Evolutionary conservation across 2,113 vertebrate species (phyloP).

Genomic region (Enhydra lutris): DNA sequence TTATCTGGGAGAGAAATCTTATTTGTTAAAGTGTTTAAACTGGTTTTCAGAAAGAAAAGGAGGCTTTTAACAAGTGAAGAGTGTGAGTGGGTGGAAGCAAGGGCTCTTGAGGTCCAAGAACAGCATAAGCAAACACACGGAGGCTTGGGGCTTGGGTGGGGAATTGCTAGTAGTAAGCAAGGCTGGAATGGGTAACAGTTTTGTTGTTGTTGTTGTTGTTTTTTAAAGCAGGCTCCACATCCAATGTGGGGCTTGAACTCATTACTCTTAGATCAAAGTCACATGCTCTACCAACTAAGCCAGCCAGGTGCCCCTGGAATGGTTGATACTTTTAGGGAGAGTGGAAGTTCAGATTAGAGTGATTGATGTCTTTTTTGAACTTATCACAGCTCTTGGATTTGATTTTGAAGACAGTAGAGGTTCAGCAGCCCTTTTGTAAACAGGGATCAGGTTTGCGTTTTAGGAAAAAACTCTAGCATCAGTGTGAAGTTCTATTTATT

Average conservation of each 20-base stretch:
- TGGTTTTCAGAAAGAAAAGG: constrained; percentile 27
- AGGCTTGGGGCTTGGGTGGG: background rate
- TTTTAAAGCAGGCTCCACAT: background rate
- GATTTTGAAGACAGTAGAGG: background rate
- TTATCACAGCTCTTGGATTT: background rate
- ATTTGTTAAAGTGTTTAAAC: constrained; percentile 43
- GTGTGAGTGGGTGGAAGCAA: background rate
- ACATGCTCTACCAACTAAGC: background rate
- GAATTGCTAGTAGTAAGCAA: background rate
- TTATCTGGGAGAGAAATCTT: constrained; percentile 9
- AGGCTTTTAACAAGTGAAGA: background rate
- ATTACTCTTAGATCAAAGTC: background rate
- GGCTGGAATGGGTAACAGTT: background rate
- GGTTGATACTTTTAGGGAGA: background rate
- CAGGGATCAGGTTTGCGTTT: background rate
- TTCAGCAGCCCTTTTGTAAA: background rate
- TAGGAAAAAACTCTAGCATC: background rate
- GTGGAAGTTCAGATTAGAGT: background rate
- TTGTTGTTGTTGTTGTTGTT: too few species aligned
- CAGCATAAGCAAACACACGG: background rate
- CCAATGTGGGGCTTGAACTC: background rate
- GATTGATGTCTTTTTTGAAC: background rate
- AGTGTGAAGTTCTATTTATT: constrained; percentile 4
- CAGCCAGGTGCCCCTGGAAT: background rate
- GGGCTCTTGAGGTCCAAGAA: background rate